These are phyloP conservation scores for Pristiophorus japonicus DNA, from an alignment of 2,113 vertebrate genomes.

Conservation along the genomic window DNA sequence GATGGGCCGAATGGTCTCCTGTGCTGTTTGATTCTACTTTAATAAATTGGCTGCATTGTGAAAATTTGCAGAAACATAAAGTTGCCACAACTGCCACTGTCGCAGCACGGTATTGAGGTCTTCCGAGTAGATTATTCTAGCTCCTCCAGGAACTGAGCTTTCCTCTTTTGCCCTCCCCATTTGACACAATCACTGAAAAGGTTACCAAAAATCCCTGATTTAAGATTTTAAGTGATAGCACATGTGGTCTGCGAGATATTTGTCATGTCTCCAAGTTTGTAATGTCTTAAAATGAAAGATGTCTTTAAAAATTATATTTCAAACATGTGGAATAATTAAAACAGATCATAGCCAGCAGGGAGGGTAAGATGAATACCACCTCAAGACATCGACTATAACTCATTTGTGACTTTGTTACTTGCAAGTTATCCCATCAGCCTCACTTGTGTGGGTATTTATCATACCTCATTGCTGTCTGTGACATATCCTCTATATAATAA, in stretches of 20 bases:
- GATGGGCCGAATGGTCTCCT: background rate
- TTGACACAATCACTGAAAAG: background rate
- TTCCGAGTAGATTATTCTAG: background rate
- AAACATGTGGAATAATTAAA: background rate
- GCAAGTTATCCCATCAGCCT: background rate
- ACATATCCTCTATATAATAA: slow-evolving; percentile 10
- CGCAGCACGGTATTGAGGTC: background rate
- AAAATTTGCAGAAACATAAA: background rate
- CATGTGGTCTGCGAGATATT: background rate
- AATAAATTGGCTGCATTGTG: background rate
- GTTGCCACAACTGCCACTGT: background rate
- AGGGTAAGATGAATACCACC: background rate
- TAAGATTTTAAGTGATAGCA: background rate
- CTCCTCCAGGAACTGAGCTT: background rate
- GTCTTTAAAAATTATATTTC: background rate
- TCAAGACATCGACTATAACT: slow-evolving; percentile 8
- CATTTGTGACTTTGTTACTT: slow-evolving; percentile 24
- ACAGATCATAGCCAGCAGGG: background rate
- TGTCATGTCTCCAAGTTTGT: background rate
- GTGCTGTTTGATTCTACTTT: background rate
- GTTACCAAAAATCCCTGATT: background rate
- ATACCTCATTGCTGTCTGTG: slow-evolving; percentile 18
- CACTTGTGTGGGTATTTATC: background rate
- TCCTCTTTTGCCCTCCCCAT: background rate
- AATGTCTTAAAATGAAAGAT: background rate